phyloP scores from a whole-genome alignment of 2,888 invertebrate genomes.

The Spatulosminthurus flaviceps region DNA sequence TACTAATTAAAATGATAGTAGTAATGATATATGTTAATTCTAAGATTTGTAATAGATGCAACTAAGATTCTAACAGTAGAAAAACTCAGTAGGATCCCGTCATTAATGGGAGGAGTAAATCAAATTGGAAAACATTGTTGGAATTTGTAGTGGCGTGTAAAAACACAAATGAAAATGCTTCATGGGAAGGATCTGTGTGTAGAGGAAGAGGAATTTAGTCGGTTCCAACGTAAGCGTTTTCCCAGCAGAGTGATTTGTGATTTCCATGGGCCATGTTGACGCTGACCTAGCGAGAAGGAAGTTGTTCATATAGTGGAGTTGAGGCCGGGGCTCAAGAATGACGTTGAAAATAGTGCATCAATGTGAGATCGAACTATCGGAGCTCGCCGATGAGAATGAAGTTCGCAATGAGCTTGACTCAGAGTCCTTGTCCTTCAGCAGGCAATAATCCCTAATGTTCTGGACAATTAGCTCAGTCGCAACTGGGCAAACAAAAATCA shows the following conservation, averaged over 20 bases:
- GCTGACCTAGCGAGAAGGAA: not conserved
- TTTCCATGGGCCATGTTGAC: not conserved
- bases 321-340: not conserved
- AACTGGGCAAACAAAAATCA: constrained; percentile 75
- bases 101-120: not conserved
- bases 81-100: not conserved
- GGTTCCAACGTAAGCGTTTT: not conserved
- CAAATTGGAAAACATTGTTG: constrained; percentile 12
- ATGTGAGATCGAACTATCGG: constrained; percentile 50
- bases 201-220: not conserved
- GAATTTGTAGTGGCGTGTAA: not conserved
- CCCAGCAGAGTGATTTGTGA: not conserved
- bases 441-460: constrained; percentile 86
- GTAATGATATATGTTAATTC: not conserved
- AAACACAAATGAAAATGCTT: not conserved
- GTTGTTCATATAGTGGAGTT: not conserved
- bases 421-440: constrained; percentile 42
- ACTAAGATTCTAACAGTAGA: constrained; percentile 2
- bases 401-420: constrained; percentile 36
- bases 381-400: constrained; percentile 47
- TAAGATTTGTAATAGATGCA: constrained; percentile 3
- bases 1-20: not conserved
- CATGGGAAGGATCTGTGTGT: constrained; percentile 1
- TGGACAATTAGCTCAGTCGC: constrained; percentile 97
- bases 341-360: constrained; percentile 22